phyloP scores from a whole-genome alignment of 2,888 invertebrate genomes.

The Polia nebulosa region DNA sequence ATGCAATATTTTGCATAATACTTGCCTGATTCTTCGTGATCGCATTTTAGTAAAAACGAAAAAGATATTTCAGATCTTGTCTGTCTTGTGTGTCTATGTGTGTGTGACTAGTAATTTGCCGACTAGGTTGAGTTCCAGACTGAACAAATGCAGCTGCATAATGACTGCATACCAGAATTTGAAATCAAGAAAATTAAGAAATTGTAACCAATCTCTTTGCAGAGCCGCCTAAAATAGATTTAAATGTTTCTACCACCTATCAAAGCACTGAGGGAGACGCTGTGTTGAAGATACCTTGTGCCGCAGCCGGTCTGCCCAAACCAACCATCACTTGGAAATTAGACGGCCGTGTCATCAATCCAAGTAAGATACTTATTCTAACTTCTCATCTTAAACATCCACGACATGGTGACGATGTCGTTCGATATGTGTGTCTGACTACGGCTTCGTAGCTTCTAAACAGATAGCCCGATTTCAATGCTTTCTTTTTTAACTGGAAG shows the following conservation, averaged over 20 bases:
- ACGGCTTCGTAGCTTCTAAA: no score
- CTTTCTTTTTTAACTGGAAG: no score
- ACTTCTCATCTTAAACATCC: no score
- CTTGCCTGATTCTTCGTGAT: neutral
- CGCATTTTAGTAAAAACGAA: no score
- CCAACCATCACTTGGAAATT: slow-evolving; percentile 43
- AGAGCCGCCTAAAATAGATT: slow-evolving; percentile 30
- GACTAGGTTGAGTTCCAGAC: neutral
- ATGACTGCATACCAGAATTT: neutral
- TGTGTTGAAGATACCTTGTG: slow-evolving; percentile 38
- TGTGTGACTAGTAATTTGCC: neutral
- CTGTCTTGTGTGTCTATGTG: no score
- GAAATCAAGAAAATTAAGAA: neutral
- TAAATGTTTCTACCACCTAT: slow-evolving; percentile 3
- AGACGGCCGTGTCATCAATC: slow-evolving; percentile 1
- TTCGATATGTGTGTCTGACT: no score
- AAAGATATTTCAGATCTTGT: no score
- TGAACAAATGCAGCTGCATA: neutral
- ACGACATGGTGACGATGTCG: no score
- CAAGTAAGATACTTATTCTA: slow-evolving; percentile 14
- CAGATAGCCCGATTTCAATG: no score
- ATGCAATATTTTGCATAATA: no score
- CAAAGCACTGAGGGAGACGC: slow-evolving; percentile 39
- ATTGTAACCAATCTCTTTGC: slow-evolving; percentile 2
- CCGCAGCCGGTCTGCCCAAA: slow-evolving; percentile 34